Evolutionary conservation across 2,113 vertebrate species (phyloP).

Genomic region (Cheilinus undulatus): DNA sequence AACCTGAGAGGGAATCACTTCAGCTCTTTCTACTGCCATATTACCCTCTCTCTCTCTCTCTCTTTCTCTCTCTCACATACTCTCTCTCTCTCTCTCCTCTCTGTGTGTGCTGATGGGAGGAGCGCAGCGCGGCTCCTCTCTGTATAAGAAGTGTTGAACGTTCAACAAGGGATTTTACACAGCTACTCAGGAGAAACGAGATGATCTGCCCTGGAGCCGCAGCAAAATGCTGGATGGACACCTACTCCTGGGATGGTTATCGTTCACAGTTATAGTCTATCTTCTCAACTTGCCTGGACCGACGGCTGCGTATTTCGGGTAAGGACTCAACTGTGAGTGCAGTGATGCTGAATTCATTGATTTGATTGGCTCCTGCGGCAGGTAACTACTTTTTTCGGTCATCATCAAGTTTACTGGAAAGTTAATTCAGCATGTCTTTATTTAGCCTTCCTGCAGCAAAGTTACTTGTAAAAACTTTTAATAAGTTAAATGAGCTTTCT

Average conservation of each 20-base stretch:
- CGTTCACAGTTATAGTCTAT: constrained; percentile 87
- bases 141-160: constrained; percentile 85
- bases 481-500: neutral
- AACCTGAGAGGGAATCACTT: constrained; percentile 59
- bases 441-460: neutral
- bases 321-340: constrained; percentile 53
- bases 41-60: constrained; percentile 30
- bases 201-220: constrained; percentile 92
- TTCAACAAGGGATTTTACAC: constrained; percentile 82
- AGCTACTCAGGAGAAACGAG: constrained; percentile 90
- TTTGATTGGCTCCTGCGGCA: constrained; percentile 60
- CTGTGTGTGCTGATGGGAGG: constrained; percentile 74
- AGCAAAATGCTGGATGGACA: constrained; percentile 97
- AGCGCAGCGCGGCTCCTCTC: constrained; percentile 77
- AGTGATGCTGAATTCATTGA: constrained; percentile 63
- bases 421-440: accelerated
- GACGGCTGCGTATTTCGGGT: constrained; percentile 91
- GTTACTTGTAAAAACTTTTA: neutral
- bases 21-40: constrained; percentile 36
- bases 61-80: constrained; percentile 24
- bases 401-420: neutral
- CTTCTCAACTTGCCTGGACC: constrained; percentile 85
- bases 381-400: neutral
- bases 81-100: constrained; percentile 30
- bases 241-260: constrained; percentile 91